phyloP scores from a whole-genome alignment of 2,113 vertebrate genomes.

The Ondatra zibethicus region DNA sequence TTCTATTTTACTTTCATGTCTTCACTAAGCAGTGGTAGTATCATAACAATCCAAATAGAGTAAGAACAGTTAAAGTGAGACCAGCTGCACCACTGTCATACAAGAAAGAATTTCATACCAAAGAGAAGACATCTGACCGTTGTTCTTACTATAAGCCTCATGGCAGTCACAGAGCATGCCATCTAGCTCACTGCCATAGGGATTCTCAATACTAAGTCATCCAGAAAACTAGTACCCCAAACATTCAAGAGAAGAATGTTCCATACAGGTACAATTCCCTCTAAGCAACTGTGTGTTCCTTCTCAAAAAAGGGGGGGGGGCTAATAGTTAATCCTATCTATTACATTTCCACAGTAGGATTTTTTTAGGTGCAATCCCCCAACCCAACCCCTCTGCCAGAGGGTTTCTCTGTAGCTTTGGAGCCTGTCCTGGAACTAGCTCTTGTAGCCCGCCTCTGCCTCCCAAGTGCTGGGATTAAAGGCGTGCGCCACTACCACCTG shows the following conservation, averaged over 20 bases:
- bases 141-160: not conserved
- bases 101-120: not conserved
- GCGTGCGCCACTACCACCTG: too few relatives aligned
- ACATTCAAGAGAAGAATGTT: not conserved
- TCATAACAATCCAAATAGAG: conserved; percentile 8
- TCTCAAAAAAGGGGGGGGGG: too few relatives aligned
- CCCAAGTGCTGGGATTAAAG: too few relatives aligned
- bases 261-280: not conserved
- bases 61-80: conserved; percentile 4
- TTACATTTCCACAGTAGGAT: not conserved
- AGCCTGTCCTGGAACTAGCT: too few relatives aligned
- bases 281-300: not conserved
- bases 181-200: not conserved
- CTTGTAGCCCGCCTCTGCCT: too few relatives aligned
- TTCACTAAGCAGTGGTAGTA: not conserved
- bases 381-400: too few relatives aligned
- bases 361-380: too few relatives aligned
- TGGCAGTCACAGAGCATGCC: not conserved
- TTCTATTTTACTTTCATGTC: not conserved
- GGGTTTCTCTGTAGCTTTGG: too few relatives aligned
- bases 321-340: not conserved
- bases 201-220: not conserved
- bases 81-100: not conserved
- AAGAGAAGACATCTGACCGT: not conserved
- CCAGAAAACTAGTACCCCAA: not conserved